These are phyloP conservation scores for Pteropus alecto DNA, from an alignment of 2,113 vertebrate genomes.

Conservation along the genomic window DNA sequence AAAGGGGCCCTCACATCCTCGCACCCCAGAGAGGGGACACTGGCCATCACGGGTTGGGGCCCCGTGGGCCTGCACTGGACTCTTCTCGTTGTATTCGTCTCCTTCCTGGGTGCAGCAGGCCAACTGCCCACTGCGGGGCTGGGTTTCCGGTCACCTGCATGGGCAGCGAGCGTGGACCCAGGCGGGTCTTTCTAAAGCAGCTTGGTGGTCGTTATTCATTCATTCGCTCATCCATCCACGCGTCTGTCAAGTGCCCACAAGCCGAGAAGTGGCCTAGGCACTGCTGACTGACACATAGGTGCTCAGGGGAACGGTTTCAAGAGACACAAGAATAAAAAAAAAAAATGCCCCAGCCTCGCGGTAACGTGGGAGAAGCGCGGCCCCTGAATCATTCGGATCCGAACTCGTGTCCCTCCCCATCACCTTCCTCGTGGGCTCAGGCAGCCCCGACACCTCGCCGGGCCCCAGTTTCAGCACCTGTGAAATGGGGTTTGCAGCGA, in stretches of 20 bases:
- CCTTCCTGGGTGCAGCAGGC: accelerated
- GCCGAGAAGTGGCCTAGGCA: too few species aligned
- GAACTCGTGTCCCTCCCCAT: too few species aligned
- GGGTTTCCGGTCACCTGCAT: not conserved
- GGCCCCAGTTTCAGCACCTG: not conserved
- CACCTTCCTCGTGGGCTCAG: accelerated
- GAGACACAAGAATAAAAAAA: not conserved
- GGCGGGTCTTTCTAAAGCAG: not conserved
- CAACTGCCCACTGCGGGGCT: accelerated
- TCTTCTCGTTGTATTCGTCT: accelerated
- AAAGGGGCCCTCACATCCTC: not conserved
- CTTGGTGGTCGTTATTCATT: not conserved
- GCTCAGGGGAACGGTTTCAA: not conserved
- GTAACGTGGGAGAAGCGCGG: not conserved
- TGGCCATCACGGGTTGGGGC: accelerated
- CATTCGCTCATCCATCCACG: not conserved
- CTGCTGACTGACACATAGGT: accelerated
- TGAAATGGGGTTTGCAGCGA: not conserved
- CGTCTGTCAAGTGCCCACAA: not conserved
- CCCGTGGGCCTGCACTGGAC: accelerated
- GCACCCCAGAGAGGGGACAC: not conserved
- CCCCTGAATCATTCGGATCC: accelerated
- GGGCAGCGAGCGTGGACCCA: accelerated
- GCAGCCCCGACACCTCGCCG: accelerated
- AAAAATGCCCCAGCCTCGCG: too few species aligned